Evolutionary conservation across 2,797 vertebrate species (phyloP).

Genomic region (Coilia nasus): DNA sequence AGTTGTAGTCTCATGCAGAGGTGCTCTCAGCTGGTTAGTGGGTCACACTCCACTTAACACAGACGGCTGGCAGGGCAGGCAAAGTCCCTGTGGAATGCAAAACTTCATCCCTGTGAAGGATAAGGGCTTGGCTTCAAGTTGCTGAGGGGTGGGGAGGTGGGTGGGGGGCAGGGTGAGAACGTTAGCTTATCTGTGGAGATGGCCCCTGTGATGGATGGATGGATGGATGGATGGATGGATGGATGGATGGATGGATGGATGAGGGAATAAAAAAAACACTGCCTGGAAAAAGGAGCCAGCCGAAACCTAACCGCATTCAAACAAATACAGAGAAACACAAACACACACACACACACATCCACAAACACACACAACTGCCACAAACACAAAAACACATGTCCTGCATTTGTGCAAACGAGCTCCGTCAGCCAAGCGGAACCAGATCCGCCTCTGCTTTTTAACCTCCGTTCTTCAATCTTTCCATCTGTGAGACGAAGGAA

Average conservation of each 20-base stretch:
- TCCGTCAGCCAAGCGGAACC: not conserved
- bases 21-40: conserved; percentile 10
- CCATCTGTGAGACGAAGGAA: not conserved
- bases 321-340: not conserved
- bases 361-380: not conserved
- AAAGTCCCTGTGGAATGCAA: conserved; percentile 19
- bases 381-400: conserved; percentile 18
- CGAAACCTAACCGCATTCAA: not conserved
- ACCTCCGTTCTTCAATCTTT: conserved; percentile 2
- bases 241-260: too few relatives aligned
- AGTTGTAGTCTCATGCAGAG: not conserved
- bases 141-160: not conserved
- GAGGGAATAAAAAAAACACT: not conserved
- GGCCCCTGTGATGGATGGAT: not conserved
- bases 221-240: too few relatives aligned
- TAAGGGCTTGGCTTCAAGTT: not conserved
- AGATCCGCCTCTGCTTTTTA: not conserved
- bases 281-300: not conserved
- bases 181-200: not conserved
- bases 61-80: not conserved
- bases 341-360: not conserved
- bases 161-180: not conserved
- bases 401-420: not conserved
- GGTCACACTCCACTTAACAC: conserved; percentile 9
- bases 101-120: conserved; percentile 5